Conservation (phyloP, 1,140 invertebrate genomes). For the Eurosta solidaginis region DNA sequence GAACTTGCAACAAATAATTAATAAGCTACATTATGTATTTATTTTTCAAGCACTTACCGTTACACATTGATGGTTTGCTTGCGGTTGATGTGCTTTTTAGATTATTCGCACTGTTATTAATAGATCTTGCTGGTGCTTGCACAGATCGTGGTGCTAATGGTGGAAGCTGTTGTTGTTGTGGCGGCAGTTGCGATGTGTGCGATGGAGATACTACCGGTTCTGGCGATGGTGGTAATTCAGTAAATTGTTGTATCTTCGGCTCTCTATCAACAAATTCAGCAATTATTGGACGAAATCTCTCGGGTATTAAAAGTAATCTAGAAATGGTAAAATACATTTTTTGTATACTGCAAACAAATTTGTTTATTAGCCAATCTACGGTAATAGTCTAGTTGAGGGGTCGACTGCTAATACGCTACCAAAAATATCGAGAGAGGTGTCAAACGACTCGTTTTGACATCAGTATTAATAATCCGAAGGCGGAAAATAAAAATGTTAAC, state of each 20-base stretch:
- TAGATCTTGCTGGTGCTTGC: conserved; percentile 32
- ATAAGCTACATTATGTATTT: not conserved
- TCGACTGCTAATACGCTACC: no score
- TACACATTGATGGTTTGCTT: not conserved
- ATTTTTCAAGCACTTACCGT: not conserved
- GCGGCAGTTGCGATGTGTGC: not conserved
- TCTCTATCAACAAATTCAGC: conserved; percentile 50
- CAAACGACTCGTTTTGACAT: no score
- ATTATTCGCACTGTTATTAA: not conserved
- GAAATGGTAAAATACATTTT: conserved; percentile 26
- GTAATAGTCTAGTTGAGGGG: no score
- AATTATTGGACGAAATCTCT: conserved; percentile 48
- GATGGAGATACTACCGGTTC: not conserved
- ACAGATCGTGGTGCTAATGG: not conserved
- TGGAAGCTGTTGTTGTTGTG: not conserved
- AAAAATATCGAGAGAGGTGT: no score
- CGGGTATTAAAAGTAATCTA: conserved; percentile 40
- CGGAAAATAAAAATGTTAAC: no score
- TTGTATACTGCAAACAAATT: no score
- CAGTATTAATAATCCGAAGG: no score
- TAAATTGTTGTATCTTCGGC: conserved; percentile 36
- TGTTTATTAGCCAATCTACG: no score
- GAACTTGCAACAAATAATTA: not conserved
- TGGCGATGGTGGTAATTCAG: not conserved
- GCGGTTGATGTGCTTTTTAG: not conserved